Evolutionary conservation across 2,888 invertebrate species (phyloP), one percentile per base, ranked within the genome.

Genomic region (Patella caerulea): DNA sequence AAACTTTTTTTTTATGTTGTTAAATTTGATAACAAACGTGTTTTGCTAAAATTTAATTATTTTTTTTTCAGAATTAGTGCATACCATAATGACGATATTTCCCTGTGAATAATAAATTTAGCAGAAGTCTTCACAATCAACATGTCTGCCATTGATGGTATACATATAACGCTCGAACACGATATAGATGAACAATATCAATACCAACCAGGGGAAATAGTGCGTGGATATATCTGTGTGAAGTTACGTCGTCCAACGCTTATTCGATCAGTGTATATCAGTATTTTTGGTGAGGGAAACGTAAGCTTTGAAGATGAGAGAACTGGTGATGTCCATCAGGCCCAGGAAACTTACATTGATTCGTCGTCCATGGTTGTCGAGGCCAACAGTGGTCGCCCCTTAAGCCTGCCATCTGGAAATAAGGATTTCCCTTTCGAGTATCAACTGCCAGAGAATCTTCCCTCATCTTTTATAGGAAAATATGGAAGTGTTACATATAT

Each of bases 121-220:
- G 45, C 45, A 45, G 7, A 45, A 45, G 9, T 45, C 9, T 9
- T 45, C 9, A 9, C 9, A 45, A 45, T 45, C 72, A 75, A 45
- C 12, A 83, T 83, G 82, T 83, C 83, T 19, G 77, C 82, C 3
- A 72, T 88, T 45, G 84, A 86, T 75, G 80, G 84, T 70, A 82
- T 91, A 72, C 85, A 85, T 52, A 90, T 91, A 5, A 82, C 83
- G 24, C 83, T 91, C 56, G 90, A 91, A 79, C 91, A 91, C 80
- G 91, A 91, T 80, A 91, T 91, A 19, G 91, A 91, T 81, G 91
- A 91, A 80, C 91, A 91, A 79, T 91, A 91, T 78, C 91, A 91
- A 84, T 91, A 91, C 74, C 90, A 89, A 75, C 91, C 91, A 2
- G 91, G 91, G 12, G 91, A 91, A 85, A 84, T 87, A 29, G 81